phyloP scores from a whole-genome alignment of 2,888 invertebrate species.

The Chymomyza procnemis region DNA sequence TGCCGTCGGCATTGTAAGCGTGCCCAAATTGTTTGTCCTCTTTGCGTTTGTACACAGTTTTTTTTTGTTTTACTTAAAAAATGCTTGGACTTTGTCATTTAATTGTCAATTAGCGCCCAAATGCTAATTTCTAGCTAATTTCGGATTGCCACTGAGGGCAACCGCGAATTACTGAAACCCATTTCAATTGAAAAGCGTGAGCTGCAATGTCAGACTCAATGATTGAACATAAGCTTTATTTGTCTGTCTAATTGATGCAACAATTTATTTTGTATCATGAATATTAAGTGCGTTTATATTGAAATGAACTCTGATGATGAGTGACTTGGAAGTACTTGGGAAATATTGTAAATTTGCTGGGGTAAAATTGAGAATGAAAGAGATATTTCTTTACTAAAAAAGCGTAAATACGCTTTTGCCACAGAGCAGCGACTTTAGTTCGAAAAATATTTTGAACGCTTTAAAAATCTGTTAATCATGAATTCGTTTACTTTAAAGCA shows the following conservation, averaged over 20 bases:
- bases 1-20: not conserved
- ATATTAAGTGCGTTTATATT: not conserved
- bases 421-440: too few species aligned
- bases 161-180: conserved; percentile 20
- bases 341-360: too few species aligned
- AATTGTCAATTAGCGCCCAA: conserved; percentile 51
- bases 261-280: not conserved
- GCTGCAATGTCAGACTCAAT: not conserved
- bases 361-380: too few species aligned
- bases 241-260: not conserved
- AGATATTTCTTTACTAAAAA: too few species aligned
- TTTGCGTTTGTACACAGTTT: not conserved
- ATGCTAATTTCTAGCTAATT: conserved; percentile 46
- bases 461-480: too few species aligned
- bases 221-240: not conserved
- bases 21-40: not conserved
- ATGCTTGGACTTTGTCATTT: conserved; percentile 14
- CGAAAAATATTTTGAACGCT: too few species aligned
- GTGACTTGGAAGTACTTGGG: too few species aligned
- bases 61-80: not conserved
- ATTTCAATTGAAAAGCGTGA: conserved; percentile 17
- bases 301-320: not conserved
- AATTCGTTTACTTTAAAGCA: too few species aligned
- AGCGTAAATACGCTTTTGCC: too few species aligned
- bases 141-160: conserved; percentile 15